Conservation (phyloP, 2,797 vertebrate genomes). For the Manis crassicaudata region DNA sequence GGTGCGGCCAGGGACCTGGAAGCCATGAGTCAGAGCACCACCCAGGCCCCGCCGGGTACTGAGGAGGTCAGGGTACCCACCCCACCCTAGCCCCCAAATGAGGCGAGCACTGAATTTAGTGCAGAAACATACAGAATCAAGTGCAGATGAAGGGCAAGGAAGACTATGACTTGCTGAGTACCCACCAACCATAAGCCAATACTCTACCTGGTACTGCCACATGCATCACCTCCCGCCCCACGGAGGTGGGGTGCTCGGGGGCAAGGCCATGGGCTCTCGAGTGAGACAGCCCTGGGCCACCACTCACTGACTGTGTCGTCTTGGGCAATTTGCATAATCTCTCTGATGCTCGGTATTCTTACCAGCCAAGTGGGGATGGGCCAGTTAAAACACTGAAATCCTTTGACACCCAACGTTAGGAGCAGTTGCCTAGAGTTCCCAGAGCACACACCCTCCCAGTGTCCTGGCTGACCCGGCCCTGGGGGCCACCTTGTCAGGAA, state of each 20-base stretch:
- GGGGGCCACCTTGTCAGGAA: too few relatives aligned
- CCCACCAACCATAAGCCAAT: accelerated
- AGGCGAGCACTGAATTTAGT: background rate
- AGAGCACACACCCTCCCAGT: background rate
- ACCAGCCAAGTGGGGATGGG: background rate
- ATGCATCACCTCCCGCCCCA: accelerated
- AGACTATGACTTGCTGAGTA: background rate
- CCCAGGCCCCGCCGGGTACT: background rate
- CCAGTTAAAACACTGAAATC: background rate
- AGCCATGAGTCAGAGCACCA: conserved; percentile 44
- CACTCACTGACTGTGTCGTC: too few relatives aligned
- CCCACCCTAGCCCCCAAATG: background rate
- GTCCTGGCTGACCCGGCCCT: background rate
- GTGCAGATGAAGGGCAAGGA: background rate
- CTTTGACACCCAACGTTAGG: background rate
- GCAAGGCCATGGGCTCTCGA: background rate
- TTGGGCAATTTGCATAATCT: background rate
- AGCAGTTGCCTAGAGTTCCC: background rate
- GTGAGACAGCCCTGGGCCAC: background rate
- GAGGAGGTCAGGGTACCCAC: background rate
- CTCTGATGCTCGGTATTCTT: background rate
- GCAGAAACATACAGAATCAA: background rate
- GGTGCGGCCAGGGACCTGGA: background rate
- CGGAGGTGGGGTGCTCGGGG: background rate
- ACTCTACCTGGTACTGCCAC: background rate